phyloP scores from a whole-genome alignment of 2,113 vertebrate genomes.

The Coracopsis vasa region DNA sequence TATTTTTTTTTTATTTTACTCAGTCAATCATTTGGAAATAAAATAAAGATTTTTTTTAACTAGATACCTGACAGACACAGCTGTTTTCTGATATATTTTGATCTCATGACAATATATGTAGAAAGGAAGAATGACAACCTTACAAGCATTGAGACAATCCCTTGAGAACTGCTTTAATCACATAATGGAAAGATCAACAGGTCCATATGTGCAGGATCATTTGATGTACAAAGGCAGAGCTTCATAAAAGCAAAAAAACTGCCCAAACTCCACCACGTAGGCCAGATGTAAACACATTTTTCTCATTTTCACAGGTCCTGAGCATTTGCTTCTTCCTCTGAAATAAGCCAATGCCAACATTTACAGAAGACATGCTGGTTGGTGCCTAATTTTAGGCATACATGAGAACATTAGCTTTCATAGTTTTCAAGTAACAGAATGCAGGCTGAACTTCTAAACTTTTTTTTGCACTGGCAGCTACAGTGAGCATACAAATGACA shows the following conservation, averaged over 20 bases:
- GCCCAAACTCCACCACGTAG: background rate
- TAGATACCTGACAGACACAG: background rate
- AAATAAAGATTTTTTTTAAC: background rate
- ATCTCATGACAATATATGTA: background rate
- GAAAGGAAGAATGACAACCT: background rate
- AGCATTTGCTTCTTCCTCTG: background rate
- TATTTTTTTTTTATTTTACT: background rate
- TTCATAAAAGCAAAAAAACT: background rate
- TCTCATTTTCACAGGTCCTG: background rate
- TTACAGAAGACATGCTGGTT: background rate
- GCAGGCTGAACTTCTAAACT: background rate
- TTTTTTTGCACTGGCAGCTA: background rate
- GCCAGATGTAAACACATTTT: background rate
- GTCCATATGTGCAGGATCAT: background rate
- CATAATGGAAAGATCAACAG: background rate
- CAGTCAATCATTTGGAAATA: background rate
- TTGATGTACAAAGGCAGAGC: background rate
- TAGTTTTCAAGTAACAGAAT: background rate
- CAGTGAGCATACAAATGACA: background rate
- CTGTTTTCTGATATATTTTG: background rate
- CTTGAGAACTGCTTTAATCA: background rate
- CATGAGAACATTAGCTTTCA: background rate
- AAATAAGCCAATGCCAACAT: background rate
- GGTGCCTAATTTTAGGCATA: background rate
- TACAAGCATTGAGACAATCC: background rate